These are phyloP conservation scores for Sesamia nonagrioides DNA, from an alignment of 1,140 invertebrate genomes.

Conservation along the genomic window DNA sequence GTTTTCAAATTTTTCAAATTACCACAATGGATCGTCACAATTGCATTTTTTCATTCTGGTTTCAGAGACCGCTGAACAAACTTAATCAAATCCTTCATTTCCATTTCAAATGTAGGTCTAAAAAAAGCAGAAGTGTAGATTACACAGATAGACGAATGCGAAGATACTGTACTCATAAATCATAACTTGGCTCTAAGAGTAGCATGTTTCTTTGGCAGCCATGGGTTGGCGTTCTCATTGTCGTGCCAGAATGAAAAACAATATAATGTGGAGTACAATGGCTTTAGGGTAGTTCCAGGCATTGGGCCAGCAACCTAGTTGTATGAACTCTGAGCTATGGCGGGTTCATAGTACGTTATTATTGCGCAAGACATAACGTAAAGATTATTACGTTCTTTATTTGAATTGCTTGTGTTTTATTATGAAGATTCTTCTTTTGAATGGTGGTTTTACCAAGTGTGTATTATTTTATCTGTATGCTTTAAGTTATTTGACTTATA, in stretches of 20 bases:
- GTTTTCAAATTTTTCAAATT: too few species aligned
- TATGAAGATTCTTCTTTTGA: neutral
- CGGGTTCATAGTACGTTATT: conserved; percentile 3
- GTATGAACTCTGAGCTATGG: neutral
- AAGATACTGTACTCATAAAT: conserved; percentile 22
- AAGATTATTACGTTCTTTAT: neutral
- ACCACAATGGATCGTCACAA: neutral
- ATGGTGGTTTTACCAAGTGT: neutral
- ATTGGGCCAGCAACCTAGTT: conserved; percentile 17
- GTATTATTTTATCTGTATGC: neutral
- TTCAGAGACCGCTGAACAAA: neutral
- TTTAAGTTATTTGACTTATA: too few species aligned
- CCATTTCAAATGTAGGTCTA: conserved; percentile 6
- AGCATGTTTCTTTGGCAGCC: conserved; percentile 30
- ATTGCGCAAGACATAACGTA: conserved; percentile 17
- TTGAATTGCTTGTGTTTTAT: neutral
- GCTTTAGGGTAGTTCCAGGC: neutral
- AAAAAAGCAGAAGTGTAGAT: conserved; percentile 6
- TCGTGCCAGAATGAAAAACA: conserved; percentile 16
- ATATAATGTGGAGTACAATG: conserved; percentile 22
- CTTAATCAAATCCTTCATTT: conserved; percentile 6
- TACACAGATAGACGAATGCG: neutral
- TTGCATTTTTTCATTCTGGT: neutral
- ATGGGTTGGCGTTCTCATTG: conserved; percentile 11
- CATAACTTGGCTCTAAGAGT: conserved; percentile 29